Percentiles rank a stretch among this genome's conserved stretches.
phyloP scores from a whole-genome alignment of 2,888 invertebrate species.

The Psylliodes chrysocephalus region DNA sequence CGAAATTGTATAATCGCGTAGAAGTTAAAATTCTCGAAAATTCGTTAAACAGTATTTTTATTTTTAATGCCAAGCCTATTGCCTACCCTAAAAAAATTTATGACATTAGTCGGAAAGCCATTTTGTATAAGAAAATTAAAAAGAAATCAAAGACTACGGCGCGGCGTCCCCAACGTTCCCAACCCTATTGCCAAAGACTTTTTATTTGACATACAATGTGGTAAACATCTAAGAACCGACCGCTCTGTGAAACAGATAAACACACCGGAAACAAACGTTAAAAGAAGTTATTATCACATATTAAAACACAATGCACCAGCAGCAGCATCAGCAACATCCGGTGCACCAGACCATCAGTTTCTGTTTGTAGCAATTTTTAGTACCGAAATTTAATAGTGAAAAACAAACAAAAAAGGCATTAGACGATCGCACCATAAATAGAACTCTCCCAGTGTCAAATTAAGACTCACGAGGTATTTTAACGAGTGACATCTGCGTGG shows the following conservation, averaged over 20 bases:
- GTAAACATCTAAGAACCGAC: too few relatives aligned
- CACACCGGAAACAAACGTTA: not conserved
- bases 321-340: not conserved
- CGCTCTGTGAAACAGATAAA: not conserved
- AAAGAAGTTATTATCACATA: not conserved
- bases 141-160: too few relatives aligned
- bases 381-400: not conserved
- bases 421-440: conserved; percentile 5
- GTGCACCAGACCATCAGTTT: not conserved
- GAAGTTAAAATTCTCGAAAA: too few relatives aligned
- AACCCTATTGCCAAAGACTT: too few relatives aligned
- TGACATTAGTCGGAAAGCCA: too few relatives aligned
- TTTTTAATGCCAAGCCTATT: too few relatives aligned
- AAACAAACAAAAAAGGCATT: not conserved
- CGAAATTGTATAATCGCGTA: too few relatives aligned
- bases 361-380: not conserved
- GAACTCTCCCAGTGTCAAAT: conserved; percentile 24
- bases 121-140: too few relatives aligned
- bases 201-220: too few relatives aligned
- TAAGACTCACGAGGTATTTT: conserved; percentile 20
- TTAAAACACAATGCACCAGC: not conserved
- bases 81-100: too few relatives aligned
- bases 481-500: conserved; percentile 19
- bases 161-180: too few relatives aligned
- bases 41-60: too few relatives aligned